Base-by-base conservation (phyloP, 2,888 invertebrate genomes). In the Stegana nigrithorax region DNA sequence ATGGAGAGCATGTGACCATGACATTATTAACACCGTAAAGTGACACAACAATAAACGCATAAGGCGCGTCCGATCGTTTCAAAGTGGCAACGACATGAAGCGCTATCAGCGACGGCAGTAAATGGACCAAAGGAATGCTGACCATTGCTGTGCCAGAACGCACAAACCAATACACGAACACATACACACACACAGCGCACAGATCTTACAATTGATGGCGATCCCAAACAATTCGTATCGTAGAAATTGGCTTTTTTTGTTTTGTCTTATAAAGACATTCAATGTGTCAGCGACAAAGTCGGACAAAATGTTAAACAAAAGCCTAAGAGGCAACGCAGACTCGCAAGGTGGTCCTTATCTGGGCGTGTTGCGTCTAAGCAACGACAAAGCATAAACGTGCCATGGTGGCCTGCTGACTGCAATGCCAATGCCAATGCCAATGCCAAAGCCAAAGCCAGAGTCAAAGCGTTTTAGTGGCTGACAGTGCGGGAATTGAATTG, bases 271-370 rank as follows among this genome's bases (percentile, higher is more conserved):
- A 45, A 58, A 58, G 58, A 58, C 45, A 58, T 58, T 45, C 45
- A 58, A 12, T 36, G 12, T 58, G 44, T 58, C 45, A 45, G 19
- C 26, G 21, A 10, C n/a, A 14, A 57, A n/a, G n/a, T n/a, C n/a
- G n/a, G n/a, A 44, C 17, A n/a, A n/a, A n/a, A n/a, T n/a, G n/a
- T n/a, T n/a, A n/a, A 57, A 57, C 39, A 42, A 25, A 32, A 55
- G 27, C 27, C 19, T 6, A 57, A 39, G 26, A 8, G 14, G 27
- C 12, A 29, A 45, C 26, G 21, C 8, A 36, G 36, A 1, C 58
- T 44, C 27, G 5, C 58, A 58, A 58, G 58, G 58, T 58, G 58
- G 58, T 58, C 58, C 58, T 58, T 58, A 58, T 58, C 58, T 58
- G 45, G 45, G 39, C 39, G 39, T n/a, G n/a, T n/a, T n/a, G n/a